These are phyloP conservation scores for Eupithecia vulgata DNA, from an alignment of 2,888 invertebrate species.

Conservation along the genomic window DNA sequence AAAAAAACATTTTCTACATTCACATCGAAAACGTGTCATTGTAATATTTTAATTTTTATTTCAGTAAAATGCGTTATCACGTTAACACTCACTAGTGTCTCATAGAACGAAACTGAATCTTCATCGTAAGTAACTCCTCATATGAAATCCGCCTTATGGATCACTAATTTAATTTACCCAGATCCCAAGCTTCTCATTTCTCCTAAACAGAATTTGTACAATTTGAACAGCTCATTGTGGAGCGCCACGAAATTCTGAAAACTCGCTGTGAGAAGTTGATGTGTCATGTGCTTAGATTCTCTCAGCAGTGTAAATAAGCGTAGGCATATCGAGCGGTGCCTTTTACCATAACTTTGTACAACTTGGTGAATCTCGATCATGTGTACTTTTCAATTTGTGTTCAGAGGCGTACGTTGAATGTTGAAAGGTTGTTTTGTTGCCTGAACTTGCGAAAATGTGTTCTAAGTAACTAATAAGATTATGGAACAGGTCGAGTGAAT, in stretches of 20 bases:
- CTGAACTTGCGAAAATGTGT: conserved; percentile 18
- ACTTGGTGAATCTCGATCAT: conserved; percentile 26
- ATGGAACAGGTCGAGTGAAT: not conserved
- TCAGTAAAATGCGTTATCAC: not conserved
- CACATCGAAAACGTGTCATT: not conserved
- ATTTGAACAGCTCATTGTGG: conserved; percentile 42
- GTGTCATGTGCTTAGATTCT: conserved; percentile 24
- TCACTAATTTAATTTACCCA: conserved; percentile 63
- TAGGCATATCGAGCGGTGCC: conserved; percentile 9
- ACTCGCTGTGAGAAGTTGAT: conserved; percentile 31
- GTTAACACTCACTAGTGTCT: too few relatives aligned
- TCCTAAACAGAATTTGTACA: conserved; percentile 53
- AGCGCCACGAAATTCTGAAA: conserved; percentile 28
- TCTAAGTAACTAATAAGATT: conserved; percentile 10
- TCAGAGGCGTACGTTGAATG: conserved; percentile 22
- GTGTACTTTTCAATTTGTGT: conserved; percentile 27
- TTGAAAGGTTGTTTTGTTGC: conserved; percentile 19
- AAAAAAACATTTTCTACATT: not conserved
- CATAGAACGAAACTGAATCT: not conserved
- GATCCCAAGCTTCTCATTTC: conserved; percentile 56
- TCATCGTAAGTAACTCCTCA: conserved; percentile 34
- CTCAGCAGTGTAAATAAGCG: conserved; percentile 29
- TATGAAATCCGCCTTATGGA: conserved; percentile 46
- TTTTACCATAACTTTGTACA: conserved; percentile 30
- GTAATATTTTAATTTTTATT: not conserved